A percentile compares a stretch with the other conserved stretches of the same genome.
Evolutionary conservation across 2,888 invertebrate genomes (phyloP).

Genomic region (Agrotis clavis): DNA sequence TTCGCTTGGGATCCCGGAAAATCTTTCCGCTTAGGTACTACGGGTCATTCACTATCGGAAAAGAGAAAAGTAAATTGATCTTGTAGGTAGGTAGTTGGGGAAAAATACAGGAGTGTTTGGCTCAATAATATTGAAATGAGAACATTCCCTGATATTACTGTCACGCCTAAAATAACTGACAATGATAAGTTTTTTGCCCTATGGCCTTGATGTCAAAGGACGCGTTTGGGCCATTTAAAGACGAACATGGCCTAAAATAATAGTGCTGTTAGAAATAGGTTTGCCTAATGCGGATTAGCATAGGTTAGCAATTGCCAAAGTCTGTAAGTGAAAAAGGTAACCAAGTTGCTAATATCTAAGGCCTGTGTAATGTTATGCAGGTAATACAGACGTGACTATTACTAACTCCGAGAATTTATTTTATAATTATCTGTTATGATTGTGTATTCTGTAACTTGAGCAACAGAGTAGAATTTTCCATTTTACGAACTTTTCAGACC

Average conservation of each 20-base stretch:
- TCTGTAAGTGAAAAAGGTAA: not conserved
- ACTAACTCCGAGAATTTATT: no score
- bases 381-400: no score
- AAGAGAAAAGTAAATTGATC: constrained; percentile 16
- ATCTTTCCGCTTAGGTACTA: constrained; percentile 22
- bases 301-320: not conserved
- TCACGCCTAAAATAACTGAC: constrained; percentile 24
- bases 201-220: constrained; percentile 18
- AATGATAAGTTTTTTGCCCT: constrained; percentile 9
- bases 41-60: constrained; percentile 21
- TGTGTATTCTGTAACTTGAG: no score
- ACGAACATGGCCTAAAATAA: constrained; percentile 28
- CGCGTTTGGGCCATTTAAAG: constrained; percentile 26
- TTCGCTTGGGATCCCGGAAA: constrained; percentile 18
- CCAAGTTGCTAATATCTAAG: no score
- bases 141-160: constrained; percentile 33
- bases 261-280: not conserved
- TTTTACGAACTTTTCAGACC: no score
- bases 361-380: no score
- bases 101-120: not conserved
- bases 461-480: no score
- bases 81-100: not conserved
- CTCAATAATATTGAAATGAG: constrained; percentile 53
- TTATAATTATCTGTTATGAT: no score
- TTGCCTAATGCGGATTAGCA: not conserved